These are phyloP conservation scores for Agriotes lineatus DNA, from an alignment of 2,888 invertebrate species.

Conservation along the genomic window DNA sequence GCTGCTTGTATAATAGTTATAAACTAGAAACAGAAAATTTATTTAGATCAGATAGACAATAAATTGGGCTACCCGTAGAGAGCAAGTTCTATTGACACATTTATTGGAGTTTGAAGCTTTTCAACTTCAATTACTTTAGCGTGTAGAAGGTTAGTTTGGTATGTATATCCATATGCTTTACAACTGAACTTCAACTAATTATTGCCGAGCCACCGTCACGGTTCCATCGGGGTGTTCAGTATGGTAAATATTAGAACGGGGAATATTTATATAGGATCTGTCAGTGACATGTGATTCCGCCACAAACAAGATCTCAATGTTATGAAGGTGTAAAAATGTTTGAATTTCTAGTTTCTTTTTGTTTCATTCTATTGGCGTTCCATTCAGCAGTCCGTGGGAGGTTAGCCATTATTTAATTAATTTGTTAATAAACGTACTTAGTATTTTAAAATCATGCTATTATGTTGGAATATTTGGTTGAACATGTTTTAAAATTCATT, in stretches of 20 bases:
- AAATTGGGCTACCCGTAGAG: no score
- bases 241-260: not conserved
- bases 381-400: not conserved
- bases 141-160: not conserved
- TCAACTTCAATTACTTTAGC: not conserved
- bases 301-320: not conserved
- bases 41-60: no score
- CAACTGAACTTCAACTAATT: not conserved
- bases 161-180: not conserved
- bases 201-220: not conserved
- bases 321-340: not conserved
- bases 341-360: not conserved
- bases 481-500: not conserved
- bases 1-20: no score
- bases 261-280: no score
- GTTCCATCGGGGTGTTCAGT: no score
- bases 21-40: no score
- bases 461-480: not conserved
- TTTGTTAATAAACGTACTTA: not conserved
- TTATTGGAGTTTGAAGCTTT: no score
- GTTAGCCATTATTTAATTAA: not conserved
- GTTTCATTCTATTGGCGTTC: not conserved
- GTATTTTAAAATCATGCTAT: not conserved
- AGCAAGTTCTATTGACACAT: no score
- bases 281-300: not conserved